Percentiles rank a stretch among this genome's conserved stretches.
phyloP scores from a whole-genome alignment of 2,797 vertebrate genomes.

The Zenarchopterus dispar region DNA sequence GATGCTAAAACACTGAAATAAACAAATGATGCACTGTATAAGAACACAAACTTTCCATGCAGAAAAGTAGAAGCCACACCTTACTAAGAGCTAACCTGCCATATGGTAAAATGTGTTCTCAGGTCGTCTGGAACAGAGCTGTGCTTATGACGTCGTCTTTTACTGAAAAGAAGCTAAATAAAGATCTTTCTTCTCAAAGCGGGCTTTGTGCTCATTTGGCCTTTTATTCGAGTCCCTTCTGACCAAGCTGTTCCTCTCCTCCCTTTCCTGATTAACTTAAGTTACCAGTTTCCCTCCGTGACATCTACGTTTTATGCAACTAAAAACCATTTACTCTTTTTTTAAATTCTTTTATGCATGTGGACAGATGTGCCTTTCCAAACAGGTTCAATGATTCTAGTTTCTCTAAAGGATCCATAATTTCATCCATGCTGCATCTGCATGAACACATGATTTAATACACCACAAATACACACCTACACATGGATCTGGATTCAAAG shows the following conservation, averaged over 20 bases:
- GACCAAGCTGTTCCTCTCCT: conserved; percentile 2
- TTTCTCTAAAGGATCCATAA: conserved; percentile 7
- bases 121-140: conserved; percentile 33
- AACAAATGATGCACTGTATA: not conserved
- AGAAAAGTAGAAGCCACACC: conserved; percentile 18
- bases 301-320: conserved; percentile 10
- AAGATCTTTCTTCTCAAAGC: conserved; percentile 46
- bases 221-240: conserved; percentile 22
- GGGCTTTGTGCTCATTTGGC: conserved; percentile 47
- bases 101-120: conserved; percentile 14
- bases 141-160: conserved; percentile 42
- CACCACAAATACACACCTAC: not conserved
- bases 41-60: conserved; percentile 6
- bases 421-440: not conserved
- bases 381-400: not conserved
- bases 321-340: not conserved
- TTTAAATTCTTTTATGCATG: no score
- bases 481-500: no score
- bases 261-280: not conserved
- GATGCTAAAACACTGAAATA: conserved; percentile 9
- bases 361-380: no score
- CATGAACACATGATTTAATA: not conserved
- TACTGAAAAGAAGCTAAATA: conserved; percentile 32
- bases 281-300: not conserved
- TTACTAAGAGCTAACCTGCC: conserved; percentile 30